Evolutionary conservation across 23 tunicate genomes (phyloP).

Genomic region (Trididemnum nubilum): DNA sequence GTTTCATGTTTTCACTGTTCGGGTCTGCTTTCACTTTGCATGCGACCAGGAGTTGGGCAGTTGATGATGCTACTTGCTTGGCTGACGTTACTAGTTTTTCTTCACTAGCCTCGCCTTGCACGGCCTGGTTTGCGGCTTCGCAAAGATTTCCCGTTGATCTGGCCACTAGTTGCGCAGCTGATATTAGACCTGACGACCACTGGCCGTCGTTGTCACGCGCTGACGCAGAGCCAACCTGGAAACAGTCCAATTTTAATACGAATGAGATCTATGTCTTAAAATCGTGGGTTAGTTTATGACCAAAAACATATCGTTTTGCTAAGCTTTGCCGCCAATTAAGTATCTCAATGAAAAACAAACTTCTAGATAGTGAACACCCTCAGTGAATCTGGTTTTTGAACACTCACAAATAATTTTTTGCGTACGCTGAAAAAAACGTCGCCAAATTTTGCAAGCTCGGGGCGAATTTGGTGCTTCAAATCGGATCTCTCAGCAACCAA

Average conservation of each 20-base stretch:
- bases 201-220: conserved; percentile 88
- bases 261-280: not conserved
- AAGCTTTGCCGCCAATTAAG: not conserved
- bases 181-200: conserved; percentile 90
- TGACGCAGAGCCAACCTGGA: conserved; percentile 74
- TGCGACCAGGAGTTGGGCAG: conserved; percentile 93
- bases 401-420: no score
- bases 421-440: no score
- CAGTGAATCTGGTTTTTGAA: no score
- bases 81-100: conserved; percentile 92
- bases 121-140: conserved; percentile 97
- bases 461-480: no score
- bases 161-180: conserved; percentile 98
- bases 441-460: no score
- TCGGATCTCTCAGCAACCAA: no score
- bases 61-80: conserved; percentile 88
- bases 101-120: conserved; percentile 93
- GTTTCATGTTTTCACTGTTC: conserved; percentile 95
- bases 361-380: no score
- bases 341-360: not conserved
- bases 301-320: not conserved
- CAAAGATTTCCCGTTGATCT: conserved; percentile 90
- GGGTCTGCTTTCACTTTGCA: conserved; percentile 98
- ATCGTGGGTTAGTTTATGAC: no score
- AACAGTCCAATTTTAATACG: no score